These are phyloP conservation scores for Artemisiospiza belli DNA, from an alignment of 2,113 vertebrate species.

Conservation along the genomic window DNA sequence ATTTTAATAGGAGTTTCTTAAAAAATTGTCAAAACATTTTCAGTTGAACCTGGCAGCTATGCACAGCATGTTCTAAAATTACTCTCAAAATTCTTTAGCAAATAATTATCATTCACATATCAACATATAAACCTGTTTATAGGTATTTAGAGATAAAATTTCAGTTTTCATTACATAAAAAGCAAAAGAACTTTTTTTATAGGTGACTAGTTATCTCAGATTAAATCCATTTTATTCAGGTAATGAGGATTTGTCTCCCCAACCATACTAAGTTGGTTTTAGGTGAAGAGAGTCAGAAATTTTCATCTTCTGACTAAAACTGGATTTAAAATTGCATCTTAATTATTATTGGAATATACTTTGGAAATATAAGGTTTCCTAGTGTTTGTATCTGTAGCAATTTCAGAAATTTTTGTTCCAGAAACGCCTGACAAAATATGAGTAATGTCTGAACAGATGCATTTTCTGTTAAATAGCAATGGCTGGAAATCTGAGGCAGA, in stretches of 20 bases:
- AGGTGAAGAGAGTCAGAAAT: neutral
- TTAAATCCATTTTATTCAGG: neutral
- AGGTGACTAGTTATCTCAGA: neutral
- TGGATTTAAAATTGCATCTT: neutral
- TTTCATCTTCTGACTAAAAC: neutral
- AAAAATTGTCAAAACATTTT: neutral
- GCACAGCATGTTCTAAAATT: neutral
- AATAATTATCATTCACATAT: neutral
- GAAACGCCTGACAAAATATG: neutral
- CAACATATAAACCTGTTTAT: neutral
- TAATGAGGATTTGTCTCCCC: neutral
- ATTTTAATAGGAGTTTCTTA: neutral
- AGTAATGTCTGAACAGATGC: constrained; percentile 51
- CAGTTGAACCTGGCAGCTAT: neutral
- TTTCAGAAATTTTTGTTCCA: neutral
- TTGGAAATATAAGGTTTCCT: neutral
- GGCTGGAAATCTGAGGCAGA: constrained; percentile 34
- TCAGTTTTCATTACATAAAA: neutral
- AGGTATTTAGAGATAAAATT: neutral
- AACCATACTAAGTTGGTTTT: neutral
- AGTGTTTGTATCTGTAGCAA: neutral
- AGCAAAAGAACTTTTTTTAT: neutral
- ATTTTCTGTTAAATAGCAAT: constrained; percentile 22
- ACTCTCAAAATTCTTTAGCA: neutral
- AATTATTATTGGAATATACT: neutral